Conservation (phyloP, 2,113 vertebrate species). For the Nycticorax nycticorax region DNA sequence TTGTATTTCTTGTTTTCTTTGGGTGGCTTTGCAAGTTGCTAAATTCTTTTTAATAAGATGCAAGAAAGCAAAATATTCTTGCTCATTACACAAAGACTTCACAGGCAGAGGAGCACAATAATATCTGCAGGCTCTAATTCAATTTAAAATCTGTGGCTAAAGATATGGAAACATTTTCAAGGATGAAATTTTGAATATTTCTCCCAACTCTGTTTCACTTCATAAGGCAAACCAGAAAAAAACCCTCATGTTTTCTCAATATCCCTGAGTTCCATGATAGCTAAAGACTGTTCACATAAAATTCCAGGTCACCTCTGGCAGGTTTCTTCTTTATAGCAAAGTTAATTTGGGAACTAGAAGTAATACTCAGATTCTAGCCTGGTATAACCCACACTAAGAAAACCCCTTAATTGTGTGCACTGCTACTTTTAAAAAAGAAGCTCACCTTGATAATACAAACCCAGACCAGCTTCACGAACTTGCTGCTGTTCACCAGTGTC, state of each 20-base stretch:
- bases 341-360: background rate
- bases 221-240: background rate
- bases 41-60: background rate
- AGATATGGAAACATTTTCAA: background rate
- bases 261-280: rapidly evolving
- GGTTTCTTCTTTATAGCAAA: background rate
- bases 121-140: background rate
- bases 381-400: background rate
- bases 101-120: background rate
- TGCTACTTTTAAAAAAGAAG: background rate
- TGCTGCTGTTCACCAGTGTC: background rate
- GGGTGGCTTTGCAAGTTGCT: background rate
- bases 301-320: background rate
- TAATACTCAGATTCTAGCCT: background rate
- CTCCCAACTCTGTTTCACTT: background rate
- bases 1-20: background rate
- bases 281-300: background rate
- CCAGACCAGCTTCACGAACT: background rate
- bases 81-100: background rate
- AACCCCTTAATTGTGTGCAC: background rate
- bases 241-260: background rate
- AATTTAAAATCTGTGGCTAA: background rate
- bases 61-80: background rate
- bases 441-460: background rate
- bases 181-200: background rate